A percentile compares a stretch with the other conserved stretches of the same genome.
Conservation (phyloP, 2,888 invertebrate species). For the Volucella zonaria region DNA sequence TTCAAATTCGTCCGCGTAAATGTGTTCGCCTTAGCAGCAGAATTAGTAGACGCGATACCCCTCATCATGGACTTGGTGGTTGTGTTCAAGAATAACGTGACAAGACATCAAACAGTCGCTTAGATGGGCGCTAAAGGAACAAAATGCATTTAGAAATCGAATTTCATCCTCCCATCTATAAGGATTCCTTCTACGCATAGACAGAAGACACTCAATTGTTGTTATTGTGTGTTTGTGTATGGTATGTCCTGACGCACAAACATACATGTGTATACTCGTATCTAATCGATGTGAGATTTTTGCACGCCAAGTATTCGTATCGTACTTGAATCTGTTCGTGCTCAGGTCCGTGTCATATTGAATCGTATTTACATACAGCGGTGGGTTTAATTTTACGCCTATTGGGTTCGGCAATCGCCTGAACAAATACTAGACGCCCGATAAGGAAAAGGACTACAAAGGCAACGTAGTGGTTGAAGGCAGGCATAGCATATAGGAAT, state of each 20-base stretch:
- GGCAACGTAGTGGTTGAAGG: not conserved
- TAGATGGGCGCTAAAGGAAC: slow-evolving; percentile 29
- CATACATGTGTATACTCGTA: too few relatives aligned
- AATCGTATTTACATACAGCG: slow-evolving; percentile 71
- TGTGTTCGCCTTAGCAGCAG: not conserved
- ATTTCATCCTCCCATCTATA: slow-evolving; percentile 7
- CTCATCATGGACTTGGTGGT: not conserved
- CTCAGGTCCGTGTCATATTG: slow-evolving; percentile 42
- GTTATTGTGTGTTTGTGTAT: slow-evolving; percentile 34
- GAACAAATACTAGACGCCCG: slow-evolving; percentile 80
- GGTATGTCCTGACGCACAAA: slow-evolving; percentile 42
- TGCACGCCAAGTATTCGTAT: slow-evolving; percentile 54
- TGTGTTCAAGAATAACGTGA: slow-evolving; percentile 66
- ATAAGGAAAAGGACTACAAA: slow-evolving; percentile 51
- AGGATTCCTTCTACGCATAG: not conserved
- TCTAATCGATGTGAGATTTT: slow-evolving; percentile 64
- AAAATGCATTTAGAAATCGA: slow-evolving; percentile 62
- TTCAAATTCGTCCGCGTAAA: slow-evolving; percentile 15
- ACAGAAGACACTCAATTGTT: slow-evolving; percentile 53
- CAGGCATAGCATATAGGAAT: slow-evolving; percentile 3
- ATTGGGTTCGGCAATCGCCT: slow-evolving; percentile 83
- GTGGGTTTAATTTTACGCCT: slow-evolving; percentile 82
- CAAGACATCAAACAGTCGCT: slow-evolving; percentile 61
- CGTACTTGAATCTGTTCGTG: slow-evolving; percentile 28
- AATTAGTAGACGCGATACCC: too few relatives aligned